Conservation (phyloP, 2,888 invertebrate genomes). For the Cheiracanthium punctorium region DNA sequence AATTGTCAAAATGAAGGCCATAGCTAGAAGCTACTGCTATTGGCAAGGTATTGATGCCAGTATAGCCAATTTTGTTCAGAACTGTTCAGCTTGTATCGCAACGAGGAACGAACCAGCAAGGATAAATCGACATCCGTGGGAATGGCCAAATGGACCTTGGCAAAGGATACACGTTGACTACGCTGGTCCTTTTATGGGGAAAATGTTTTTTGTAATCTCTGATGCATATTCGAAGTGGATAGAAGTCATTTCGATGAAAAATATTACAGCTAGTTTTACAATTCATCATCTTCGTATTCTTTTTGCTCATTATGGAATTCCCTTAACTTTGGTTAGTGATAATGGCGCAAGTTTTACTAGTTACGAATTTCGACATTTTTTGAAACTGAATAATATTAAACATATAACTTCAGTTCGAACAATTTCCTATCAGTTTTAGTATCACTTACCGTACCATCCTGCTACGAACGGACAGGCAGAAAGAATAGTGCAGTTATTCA, state of each 20-base stretch:
- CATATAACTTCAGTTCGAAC: constrained; percentile 52
- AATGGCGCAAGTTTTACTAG: constrained; percentile 49
- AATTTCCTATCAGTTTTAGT: no score
- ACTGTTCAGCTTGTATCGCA: constrained; percentile 50
- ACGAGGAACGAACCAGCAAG: constrained; percentile 45
- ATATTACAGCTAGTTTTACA: constrained; percentile 33
- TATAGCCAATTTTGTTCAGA: constrained; percentile 44
- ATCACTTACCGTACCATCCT: constrained; percentile 35
- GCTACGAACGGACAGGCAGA: constrained; percentile 39
- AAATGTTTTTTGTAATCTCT: constrained; percentile 75
- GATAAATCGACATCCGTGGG: constrained; percentile 52
- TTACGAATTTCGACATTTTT: constrained; percentile 31
- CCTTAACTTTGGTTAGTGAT: constrained; percentile 44
- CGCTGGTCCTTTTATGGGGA: constrained; percentile 75
- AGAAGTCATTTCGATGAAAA: constrained; percentile 37
- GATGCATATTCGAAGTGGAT: constrained; percentile 77
- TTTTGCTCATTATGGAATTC: constrained; percentile 48
- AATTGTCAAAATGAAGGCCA: constrained; percentile 45
- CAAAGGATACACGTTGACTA: constrained; percentile 77
- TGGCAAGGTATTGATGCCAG: constrained; percentile 45
- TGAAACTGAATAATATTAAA: constrained; percentile 70
- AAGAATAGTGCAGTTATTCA: constrained; percentile 35
- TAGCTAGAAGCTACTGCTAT: constrained; percentile 44
- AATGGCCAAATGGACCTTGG: constrained; percentile 72
- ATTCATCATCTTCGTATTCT: constrained; percentile 30